Percentiles rank a stretch among this genome's conserved stretches.
These are phyloP conservation scores for Copidosoma aretas DNA, from an alignment of 2,888 invertebrate genomes.

Conservation along the genomic window DNA sequence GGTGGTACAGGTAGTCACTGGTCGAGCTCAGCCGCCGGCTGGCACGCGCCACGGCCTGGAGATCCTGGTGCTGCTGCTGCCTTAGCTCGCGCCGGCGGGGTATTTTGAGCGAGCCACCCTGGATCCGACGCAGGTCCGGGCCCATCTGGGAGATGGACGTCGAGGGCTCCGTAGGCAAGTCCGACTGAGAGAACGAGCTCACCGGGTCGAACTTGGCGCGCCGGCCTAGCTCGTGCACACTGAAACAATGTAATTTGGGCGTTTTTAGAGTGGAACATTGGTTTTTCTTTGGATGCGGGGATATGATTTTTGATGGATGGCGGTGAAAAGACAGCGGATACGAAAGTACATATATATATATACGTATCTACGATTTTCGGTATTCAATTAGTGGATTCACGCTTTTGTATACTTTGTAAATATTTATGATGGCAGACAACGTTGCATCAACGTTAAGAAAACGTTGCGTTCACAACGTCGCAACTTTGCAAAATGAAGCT, in stretches of 20 bases:
- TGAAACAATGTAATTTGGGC: constrained; percentile 15
- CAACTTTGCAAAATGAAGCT: no score
- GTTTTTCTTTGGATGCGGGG: not conserved
- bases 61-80: not conserved
- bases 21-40: constrained; percentile 23
- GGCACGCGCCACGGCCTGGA: constrained; percentile 31
- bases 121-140: constrained; percentile 38
- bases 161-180: constrained; percentile 21
- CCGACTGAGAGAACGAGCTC: constrained; percentile 27
- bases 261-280: not conserved
- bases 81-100: constrained; percentile 30
- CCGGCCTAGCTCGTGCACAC: constrained; percentile 21
- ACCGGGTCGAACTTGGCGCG: constrained; percentile 23
- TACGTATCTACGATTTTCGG: no score
- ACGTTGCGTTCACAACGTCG: no score
- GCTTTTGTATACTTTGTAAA: no score
- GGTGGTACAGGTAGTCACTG: constrained; percentile 10
- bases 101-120: constrained; percentile 51
- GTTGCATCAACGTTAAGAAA: no score
- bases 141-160: constrained; percentile 29
- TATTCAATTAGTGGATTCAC: no score
- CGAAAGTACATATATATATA: no score
- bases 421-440: no score
- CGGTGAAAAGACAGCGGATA: no score
- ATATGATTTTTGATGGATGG: not conserved